Evolutionary conservation across 2,113 vertebrate species (phyloP), one percentile per base, ranked within the genome.

Genomic region (Apistogramma diplotaenia): DNA sequence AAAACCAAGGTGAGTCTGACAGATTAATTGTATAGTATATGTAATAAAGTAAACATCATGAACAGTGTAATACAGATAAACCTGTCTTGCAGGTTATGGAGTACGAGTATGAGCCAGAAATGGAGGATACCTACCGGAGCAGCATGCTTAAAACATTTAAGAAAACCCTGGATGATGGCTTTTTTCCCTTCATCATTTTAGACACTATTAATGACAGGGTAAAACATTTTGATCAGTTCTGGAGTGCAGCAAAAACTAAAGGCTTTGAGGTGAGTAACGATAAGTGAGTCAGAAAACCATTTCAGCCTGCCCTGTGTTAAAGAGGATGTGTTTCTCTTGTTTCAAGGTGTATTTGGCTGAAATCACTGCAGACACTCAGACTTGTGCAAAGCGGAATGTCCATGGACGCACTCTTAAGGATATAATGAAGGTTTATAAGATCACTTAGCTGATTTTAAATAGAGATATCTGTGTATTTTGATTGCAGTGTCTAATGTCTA

Each of bases 121-220:
- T 99, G 98, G 98, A 99, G 87, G 98, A 99, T 46, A 97, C 96
- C 0, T 99, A 99, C 82, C 95, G 98, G 35, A 98, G 93, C 93
- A 99, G 98, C 93, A 98, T 99, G 98, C 96, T 99, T 51, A 99
- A 99, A 95, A 99, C 98, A 4, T 99, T 99, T 84, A 98, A 97
- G 91, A 99, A 99, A 92, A 99, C 98, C 2, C 94, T 99, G 81
- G 98, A 99, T 57, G 98, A 99, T 13, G 98, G 98, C 8, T 99
- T 99, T 93, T 99, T 99, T 73, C 98, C 98, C 21, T 99, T 99
- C 91, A 99, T 99, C 89, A 99, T 99, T 83, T 93, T 99, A 61
- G 98, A 99, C 89, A 97, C 98, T 25, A 96, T 99, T 83, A 99
- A 99, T 84, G 97, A 99, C 82, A 94, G 94, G 89, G 98, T 99